phyloP scores from a whole-genome alignment of 1,140 invertebrate species.

The Eumaeus atala region DNA sequence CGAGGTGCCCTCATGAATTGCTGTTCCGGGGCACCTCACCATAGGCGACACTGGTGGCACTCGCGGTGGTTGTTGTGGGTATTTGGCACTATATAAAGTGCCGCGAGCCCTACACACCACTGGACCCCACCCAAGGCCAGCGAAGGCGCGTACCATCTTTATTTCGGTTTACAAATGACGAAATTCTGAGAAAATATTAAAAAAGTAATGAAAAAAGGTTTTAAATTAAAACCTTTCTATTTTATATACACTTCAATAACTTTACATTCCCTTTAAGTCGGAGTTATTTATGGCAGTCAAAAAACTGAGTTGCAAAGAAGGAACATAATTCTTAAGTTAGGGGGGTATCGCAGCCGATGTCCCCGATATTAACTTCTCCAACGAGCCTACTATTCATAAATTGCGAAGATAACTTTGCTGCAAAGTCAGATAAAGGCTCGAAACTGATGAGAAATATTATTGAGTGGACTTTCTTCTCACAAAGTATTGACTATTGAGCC shows the following conservation, averaged over 20 bases:
- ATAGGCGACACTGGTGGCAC: too few relatives aligned
- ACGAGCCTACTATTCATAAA: constrained; percentile 44
- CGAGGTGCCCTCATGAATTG: too few relatives aligned
- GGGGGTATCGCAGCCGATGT: constrained; percentile 31
- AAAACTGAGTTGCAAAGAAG: constrained; percentile 23
- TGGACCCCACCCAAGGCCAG: too few relatives aligned
- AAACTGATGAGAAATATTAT: constrained; percentile 35
- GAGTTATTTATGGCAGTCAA: not conserved
- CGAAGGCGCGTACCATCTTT: too few relatives aligned
- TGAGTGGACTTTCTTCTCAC: constrained; percentile 19
- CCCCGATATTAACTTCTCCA: constrained; percentile 43
- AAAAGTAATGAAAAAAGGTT: too few relatives aligned
- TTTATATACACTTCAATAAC: not conserved
- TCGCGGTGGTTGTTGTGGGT: too few relatives aligned
- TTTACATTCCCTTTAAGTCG: not conserved
- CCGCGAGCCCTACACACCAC: too few relatives aligned
- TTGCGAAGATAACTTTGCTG: constrained; percentile 40
- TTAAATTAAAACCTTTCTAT: not conserved
- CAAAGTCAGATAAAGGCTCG: constrained; percentile 34
- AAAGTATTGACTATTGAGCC: not conserved
- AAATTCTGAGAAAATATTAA: too few relatives aligned
- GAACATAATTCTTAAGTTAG: constrained; percentile 35
- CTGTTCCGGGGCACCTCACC: too few relatives aligned
- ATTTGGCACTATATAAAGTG: too few relatives aligned
- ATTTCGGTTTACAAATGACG: too few relatives aligned